Percentiles rank a stretch among this genome's conserved stretches.
Conservation (phyloP, 2,113 vertebrate species). For the Nanorana parkeri region DNA sequence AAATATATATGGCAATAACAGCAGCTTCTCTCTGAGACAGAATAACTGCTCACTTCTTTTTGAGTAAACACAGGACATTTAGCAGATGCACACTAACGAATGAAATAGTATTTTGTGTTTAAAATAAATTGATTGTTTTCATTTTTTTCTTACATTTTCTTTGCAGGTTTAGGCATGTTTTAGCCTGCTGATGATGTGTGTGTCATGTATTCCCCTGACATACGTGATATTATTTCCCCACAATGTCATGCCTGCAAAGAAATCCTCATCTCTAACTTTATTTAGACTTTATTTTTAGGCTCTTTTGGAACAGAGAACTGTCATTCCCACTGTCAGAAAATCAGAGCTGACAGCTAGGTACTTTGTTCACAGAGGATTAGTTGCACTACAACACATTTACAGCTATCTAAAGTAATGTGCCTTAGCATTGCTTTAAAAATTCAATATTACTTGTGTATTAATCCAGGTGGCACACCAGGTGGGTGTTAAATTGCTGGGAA, state of each 20-base stretch:
- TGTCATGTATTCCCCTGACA: slow-evolving; percentile 39
- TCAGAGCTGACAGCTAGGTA: slow-evolving; percentile 56
- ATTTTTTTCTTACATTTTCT: slow-evolving; percentile 51
- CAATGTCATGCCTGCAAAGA: slow-evolving; percentile 51
- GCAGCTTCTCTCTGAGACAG: not conserved
- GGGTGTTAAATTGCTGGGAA: too few species aligned
- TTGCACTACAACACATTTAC: slow-evolving; percentile 19
- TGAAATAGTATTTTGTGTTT: slow-evolving; percentile 45
- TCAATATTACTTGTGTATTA: slow-evolving; percentile 9
- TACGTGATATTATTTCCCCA: slow-evolving; percentile 30
- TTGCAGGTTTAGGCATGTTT: slow-evolving; percentile 45
- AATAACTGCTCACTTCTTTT: slow-evolving; percentile 32
- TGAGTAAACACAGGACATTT: slow-evolving; percentile 28
- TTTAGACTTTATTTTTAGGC: slow-evolving; percentile 54
- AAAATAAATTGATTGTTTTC: slow-evolving; percentile 46
- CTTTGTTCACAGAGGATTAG: slow-evolving; percentile 43
- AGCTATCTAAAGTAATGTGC: slow-evolving; percentile 6
- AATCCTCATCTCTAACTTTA: slow-evolving; percentile 54
- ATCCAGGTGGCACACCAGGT: slow-evolving; percentile 32
- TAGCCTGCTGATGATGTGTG: slow-evolving; percentile 13
- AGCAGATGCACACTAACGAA: slow-evolving; percentile 23
- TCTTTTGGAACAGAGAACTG: slow-evolving; percentile 44
- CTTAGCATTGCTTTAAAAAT: slow-evolving; percentile 12
- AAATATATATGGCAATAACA: slow-evolving; percentile 46
- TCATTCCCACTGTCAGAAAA: slow-evolving; percentile 51